Base-by-base conservation (phyloP, 2,113 vertebrate species). In the Isichthys henryi region DNA sequence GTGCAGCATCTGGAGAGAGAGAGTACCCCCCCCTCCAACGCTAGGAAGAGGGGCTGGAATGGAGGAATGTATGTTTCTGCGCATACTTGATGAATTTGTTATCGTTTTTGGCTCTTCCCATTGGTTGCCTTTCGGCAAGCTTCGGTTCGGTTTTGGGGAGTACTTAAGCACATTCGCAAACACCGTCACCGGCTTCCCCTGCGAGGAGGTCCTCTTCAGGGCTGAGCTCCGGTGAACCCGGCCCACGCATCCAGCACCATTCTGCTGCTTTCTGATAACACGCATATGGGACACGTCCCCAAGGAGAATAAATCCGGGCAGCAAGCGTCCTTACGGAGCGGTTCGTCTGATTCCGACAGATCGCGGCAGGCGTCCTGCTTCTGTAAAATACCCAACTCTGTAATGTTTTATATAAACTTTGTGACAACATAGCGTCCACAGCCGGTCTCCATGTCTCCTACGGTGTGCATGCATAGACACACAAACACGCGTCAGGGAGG, bases 41-140 rank as follows among this genome's bases (percentile, higher is more conserved):
- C 13, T 31, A 52, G 70, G 88, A 83, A 83, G 48, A 35, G 31
- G 74, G 88, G 35, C 10, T 45, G 62, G n/a, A 31, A 70, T 9
- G 88, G 31, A 31, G 19, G 83, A 84, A 70, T 90, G 50, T 87
- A 53, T 87, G 85, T 88, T 17, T 88, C 35, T 87, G 90, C 56
- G 8, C 17, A 50, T 48, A 15, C 4, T 49, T 45, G 66, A 11
- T 84, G 82, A 48, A n/a, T 49, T 23, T 23, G n/a, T 49, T n/a
- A 85, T 46, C 9, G 9, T 46, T 83, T 23, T 66, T 43, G 77
- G 10, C 43, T 23, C 23, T 39, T 84, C 10, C 19, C 45, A 49
- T 10, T 21, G 43, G 83, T 85, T 48, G 23, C 21, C 48, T 49
- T 85, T 85, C 21, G 2, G 23, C 5, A 85, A 43, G 17, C 13